Conservation (phyloP, 53 echinoderm and acorn worm species). For the Pentamera pediparva region DNA sequence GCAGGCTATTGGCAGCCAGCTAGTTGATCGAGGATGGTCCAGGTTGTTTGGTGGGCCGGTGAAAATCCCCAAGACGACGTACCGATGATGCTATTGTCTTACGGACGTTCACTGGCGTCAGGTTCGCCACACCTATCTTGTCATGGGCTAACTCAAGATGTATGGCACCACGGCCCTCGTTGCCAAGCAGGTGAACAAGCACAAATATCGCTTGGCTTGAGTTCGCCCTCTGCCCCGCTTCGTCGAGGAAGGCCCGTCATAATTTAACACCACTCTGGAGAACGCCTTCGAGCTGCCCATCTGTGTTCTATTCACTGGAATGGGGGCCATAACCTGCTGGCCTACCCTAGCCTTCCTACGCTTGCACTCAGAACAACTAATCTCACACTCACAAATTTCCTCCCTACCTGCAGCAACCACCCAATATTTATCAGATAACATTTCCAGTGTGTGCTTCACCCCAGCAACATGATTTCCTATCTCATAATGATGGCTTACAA, state of each 20-base stretch:
- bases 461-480: constrained; percentile 5
- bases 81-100: too few species aligned
- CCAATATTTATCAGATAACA: constrained; percentile 27
- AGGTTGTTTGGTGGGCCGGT: too few species aligned
- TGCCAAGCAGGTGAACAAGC: constrained; percentile 26
- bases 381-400: constrained; percentile 31
- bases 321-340: constrained; percentile 11
- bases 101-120: too few species aligned
- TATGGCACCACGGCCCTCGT: constrained; percentile 35
- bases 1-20: too few species aligned
- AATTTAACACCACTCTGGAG: constrained; percentile 20
- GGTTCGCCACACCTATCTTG: too few species aligned
- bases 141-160: too few species aligned
- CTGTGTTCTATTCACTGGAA: not conserved
- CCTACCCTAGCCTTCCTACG: not conserved
- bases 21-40: too few species aligned
- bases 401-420: not conserved
- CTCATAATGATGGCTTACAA: not conserved
- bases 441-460: constrained; percentile 1
- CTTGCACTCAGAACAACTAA: not conserved
- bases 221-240: constrained; percentile 24
- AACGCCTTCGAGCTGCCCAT: not conserved
- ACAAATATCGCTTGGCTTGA: constrained; percentile 26
- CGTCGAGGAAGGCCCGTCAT: constrained; percentile 30
- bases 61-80: too few species aligned